Base-by-base conservation (phyloP, 2,797 vertebrate genomes). In the Xiphophorus birchmanni region DNA sequence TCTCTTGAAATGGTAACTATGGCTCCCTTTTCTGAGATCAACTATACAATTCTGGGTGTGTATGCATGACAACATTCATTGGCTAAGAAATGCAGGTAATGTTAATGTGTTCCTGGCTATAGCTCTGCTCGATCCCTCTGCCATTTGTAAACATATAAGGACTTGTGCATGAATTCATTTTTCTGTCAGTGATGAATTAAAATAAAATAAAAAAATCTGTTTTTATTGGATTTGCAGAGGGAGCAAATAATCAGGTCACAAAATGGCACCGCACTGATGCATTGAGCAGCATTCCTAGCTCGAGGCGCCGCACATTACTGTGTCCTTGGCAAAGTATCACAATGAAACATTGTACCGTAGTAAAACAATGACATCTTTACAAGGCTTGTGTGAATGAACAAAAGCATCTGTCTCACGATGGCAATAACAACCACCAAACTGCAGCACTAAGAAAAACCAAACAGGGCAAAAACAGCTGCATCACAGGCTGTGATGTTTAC, bases 301-400 rank as follows among this genome's bases (percentile, higher is more conserved):
- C n/a, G 82, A 77, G 82, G 83, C 81, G 76, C 85, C 1, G 0
- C 78, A 80, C 81, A 88, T 89, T 45, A 12, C 83, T 83, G 86
- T 88, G 82, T 91, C 79, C 78, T 82, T 81, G 81, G 83, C 88
- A 80, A 87, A 91, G 86, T 80, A 80, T 90, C 84, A 94, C 93
- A 94, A 93, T 90, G 91, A 91, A 81, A 90, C 91, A 90, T 85
- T 95, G 94, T 93, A 77, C 86, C 26, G 44, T 54, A 79, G 80
- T 84, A 80, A 92, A 92, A 95, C 94, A 95, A 95, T 91, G 91
- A 90, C 92, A 93, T 95, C 92, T 94, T 93, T 90, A 93, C 89
- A 79, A 90, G 89, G 83, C 87, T 56, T 87, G 80, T 7, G 83
- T 94, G 89, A 94, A 93, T 94, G 93, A 93, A 95, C 94, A 95